Conservation (phyloP, 2,113 vertebrate species). For the Epinephelus fuscoguttatus region DNA sequence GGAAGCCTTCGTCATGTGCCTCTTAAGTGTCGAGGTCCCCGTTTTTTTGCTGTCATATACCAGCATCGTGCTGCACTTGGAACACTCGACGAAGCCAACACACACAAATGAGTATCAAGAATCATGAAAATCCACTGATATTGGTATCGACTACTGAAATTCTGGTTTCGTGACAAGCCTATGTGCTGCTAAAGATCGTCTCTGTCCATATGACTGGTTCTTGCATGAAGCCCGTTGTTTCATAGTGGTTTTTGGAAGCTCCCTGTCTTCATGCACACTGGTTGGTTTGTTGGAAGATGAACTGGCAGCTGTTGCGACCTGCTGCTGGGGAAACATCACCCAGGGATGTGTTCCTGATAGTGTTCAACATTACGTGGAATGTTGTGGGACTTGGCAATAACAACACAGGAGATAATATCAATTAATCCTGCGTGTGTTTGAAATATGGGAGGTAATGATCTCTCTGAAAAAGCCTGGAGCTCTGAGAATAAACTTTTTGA, state of each 20-base stretch:
- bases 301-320: constrained; percentile 36
- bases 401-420: constrained; percentile 32
- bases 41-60: too few relatives aligned
- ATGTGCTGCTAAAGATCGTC: neutral
- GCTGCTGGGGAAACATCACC: neutral
- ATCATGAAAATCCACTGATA: too few relatives aligned
- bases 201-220: neutral
- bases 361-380: too few relatives aligned
- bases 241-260: neutral
- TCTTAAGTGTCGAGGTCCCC: too few relatives aligned
- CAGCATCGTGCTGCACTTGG: too few relatives aligned
- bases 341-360: neutral
- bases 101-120: too few relatives aligned
- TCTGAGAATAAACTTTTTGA: neutral
- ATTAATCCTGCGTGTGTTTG: constrained; percentile 1
- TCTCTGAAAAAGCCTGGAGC: neutral
- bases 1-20: too few relatives aligned
- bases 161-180: too few relatives aligned
- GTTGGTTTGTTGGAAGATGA: constrained; percentile 45
- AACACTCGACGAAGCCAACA: too few relatives aligned
- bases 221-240: constrained; percentile 5
- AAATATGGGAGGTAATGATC: neutral
- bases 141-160: too few relatives aligned
- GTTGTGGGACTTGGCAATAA: neutral
- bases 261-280: constrained; percentile 7